phyloP scores from a whole-genome alignment of 2,113 vertebrate species.

The Pionites leucogaster region DNA sequence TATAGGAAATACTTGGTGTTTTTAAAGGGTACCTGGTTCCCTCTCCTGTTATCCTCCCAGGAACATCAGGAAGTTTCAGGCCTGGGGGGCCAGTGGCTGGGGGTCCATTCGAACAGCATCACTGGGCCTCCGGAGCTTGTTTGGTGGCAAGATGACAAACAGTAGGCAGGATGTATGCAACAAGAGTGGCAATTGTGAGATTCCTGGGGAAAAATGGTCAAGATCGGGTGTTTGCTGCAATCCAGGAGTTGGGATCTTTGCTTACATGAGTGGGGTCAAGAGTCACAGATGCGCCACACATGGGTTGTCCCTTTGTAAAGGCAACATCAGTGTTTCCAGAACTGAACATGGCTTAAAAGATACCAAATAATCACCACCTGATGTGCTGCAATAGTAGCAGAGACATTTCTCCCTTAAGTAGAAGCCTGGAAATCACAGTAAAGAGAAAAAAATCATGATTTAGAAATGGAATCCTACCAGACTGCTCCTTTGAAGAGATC shows the following conservation, averaged over 20 bases:
- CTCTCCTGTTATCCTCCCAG: not conserved
- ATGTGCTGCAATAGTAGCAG: not conserved
- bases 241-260: not conserved
- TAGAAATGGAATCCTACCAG: slow-evolving; percentile 31
- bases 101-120: not conserved
- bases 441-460: slow-evolving; percentile 7
- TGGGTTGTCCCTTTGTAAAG: not conserved
- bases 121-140: not conserved
- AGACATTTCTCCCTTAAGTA: not conserved
- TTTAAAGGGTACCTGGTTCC: not conserved
- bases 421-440: not conserved
- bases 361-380: not conserved
- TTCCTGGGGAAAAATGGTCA: not conserved
- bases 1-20: rapidly evolving
- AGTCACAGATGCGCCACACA: not conserved
- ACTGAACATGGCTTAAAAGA: not conserved
- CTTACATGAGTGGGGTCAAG: not conserved
- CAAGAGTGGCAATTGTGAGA: rapidly evolving
- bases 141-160: not conserved
- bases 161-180: not conserved
- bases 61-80: not conserved
- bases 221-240: not conserved
- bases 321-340: not conserved
- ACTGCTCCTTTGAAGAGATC: slow-evolving; percentile 20
- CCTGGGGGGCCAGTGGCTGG: not conserved